Evolutionary conservation across 2,888 invertebrate species (phyloP).

Genomic region (Clistopyga incitator): DNA sequence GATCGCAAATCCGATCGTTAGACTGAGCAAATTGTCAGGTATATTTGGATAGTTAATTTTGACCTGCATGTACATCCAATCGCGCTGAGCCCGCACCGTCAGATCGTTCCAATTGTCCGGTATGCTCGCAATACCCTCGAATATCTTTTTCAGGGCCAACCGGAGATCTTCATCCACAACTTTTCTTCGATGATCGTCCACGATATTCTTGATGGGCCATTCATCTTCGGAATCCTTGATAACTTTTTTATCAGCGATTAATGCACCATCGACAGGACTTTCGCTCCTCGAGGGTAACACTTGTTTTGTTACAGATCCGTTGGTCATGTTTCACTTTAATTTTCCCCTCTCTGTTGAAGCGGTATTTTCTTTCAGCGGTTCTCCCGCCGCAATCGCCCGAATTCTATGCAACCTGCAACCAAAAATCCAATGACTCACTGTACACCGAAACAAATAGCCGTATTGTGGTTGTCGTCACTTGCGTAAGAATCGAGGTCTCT

Average conservation of each 20-base stretch:
- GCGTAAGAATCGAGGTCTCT: neutral
- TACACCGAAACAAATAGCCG: neutral
- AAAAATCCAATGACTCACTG: neutral
- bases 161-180: constrained; percentile 11
- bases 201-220: neutral
- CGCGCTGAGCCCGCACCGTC: constrained; percentile 52
- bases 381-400: neutral
- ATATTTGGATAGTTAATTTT: neutral
- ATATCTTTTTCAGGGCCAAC: neutral
- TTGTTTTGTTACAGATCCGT: neutral
- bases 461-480: neutral
- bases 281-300: constrained; percentile 14
- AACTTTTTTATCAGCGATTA: constrained; percentile 2
- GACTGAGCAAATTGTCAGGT: constrained; percentile 56
- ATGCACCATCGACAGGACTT: constrained; percentile 1
- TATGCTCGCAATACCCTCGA: constrained; percentile 8
- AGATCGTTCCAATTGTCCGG: constrained; percentile 58
- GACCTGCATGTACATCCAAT: constrained; percentile 20
- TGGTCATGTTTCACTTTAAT: constrained; percentile 17
- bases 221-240: neutral
- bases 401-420: constrained; percentile 15
- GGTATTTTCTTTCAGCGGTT: neutral
- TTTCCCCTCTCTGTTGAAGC: neutral
- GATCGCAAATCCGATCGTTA: constrained; percentile 46
- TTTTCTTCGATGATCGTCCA: constrained; percentile 4